These are phyloP conservation scores for Autographa gamma DNA, from an alignment of 2,888 invertebrate species.

Conservation along the genomic window DNA sequence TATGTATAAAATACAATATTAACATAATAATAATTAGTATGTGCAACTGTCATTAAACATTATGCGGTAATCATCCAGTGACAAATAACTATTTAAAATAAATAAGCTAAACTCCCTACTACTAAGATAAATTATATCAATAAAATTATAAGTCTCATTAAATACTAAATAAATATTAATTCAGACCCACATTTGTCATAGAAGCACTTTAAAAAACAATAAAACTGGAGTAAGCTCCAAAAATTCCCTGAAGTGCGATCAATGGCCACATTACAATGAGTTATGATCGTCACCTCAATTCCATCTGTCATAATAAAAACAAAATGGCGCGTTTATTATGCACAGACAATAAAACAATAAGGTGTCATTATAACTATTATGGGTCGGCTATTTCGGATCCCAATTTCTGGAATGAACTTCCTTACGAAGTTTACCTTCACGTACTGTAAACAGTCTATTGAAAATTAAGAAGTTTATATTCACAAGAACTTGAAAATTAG, in stretches of 20 bases:
- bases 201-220: slow-evolving; percentile 51
- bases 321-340: slow-evolving; percentile 68
- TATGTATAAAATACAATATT: no score
- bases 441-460: background rate
- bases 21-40: no score
- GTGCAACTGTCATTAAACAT: no score
- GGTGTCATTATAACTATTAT: slow-evolving; percentile 58
- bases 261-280: slow-evolving; percentile 66
- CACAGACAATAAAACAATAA: slow-evolving; percentile 73
- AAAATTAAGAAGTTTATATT: no score
- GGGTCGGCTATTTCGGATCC: background rate
- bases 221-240: slow-evolving; percentile 48
- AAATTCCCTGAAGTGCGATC: slow-evolving; percentile 56
- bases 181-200: slow-evolving; percentile 34
- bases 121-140: no score
- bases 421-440: background rate
- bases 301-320: slow-evolving; percentile 70
- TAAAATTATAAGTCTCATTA: slow-evolving; percentile 14
- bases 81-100: no score
- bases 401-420: background rate
- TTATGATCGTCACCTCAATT: slow-evolving; percentile 63
- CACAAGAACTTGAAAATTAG: no score
- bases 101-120: no score
- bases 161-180: slow-evolving; percentile 30
- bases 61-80: no score